phyloP scores from a whole-genome alignment of 53 echinoderm and acorn worm species.

The Temnopleurus reevesii region DNA sequence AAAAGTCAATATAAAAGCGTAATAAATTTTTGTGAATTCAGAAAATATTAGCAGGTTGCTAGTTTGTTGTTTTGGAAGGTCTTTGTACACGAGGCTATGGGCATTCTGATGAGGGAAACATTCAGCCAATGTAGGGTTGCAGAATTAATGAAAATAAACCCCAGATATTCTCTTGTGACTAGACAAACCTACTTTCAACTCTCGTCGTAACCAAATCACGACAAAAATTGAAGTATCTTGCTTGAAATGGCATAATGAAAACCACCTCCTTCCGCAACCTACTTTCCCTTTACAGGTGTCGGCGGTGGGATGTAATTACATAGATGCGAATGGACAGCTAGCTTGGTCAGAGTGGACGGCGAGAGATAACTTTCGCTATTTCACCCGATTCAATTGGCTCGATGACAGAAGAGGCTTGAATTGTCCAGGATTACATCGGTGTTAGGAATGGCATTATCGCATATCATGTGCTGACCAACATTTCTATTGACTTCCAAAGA shows the following conservation, averaged over 20 bases:
- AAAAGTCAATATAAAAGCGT: too few relatives aligned
- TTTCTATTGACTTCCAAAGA: too few relatives aligned
- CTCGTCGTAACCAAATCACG: too few relatives aligned
- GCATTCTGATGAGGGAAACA: too few relatives aligned
- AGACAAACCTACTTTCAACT: too few relatives aligned
- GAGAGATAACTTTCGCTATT: neutral
- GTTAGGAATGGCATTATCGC: neutral
- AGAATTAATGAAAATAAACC: too few relatives aligned
- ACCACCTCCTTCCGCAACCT: neutral
- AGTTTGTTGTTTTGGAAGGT: too few relatives aligned
- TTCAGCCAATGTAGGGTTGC: too few relatives aligned
- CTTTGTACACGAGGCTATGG: too few relatives aligned
- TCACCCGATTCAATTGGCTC: neutral
- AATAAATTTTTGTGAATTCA: too few relatives aligned
- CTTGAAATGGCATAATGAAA: neutral
- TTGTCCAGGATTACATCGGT: neutral
- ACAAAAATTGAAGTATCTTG: neutral
- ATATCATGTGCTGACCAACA: neutral
- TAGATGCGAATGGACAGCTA: neutral
- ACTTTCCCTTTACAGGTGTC: constrained; percentile 29
- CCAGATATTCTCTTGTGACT: too few relatives aligned
- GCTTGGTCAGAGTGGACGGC: constrained; percentile 14
- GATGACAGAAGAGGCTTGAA: neutral
- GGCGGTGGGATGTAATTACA: neutral
- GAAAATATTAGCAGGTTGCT: too few relatives aligned